phyloP scores from a whole-genome alignment of 2,797 vertebrate genomes.

The Gallirallus australis region DNA sequence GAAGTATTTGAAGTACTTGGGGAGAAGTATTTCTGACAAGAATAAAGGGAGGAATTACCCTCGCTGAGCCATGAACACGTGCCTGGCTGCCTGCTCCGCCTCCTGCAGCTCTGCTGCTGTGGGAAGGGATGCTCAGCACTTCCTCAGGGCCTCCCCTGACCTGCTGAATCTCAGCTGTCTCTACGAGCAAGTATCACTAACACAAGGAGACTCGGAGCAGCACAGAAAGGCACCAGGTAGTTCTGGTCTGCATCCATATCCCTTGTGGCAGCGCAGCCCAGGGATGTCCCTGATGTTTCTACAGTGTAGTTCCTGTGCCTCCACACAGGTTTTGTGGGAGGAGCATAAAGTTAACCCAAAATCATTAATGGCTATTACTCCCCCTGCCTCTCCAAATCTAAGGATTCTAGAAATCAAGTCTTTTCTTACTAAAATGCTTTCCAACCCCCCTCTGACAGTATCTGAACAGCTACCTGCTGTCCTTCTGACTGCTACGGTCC shows the following conservation, averaged over 20 bases:
- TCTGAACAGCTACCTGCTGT: background rate
- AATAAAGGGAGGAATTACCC: background rate
- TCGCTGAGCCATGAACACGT: background rate
- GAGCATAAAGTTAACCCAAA: background rate
- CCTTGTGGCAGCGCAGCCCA: background rate
- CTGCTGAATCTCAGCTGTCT: background rate
- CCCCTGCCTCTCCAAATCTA: background rate
- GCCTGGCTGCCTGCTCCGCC: background rate
- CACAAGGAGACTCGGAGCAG: background rate
- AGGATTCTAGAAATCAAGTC: background rate
- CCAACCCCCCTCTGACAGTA: background rate
- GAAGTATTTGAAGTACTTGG: background rate
- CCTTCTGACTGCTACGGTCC: background rate
- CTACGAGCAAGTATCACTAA: background rate
- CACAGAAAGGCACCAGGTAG: background rate
- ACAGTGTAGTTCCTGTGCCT: background rate
- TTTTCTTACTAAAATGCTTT: background rate
- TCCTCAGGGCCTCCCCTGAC: background rate
- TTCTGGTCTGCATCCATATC: background rate
- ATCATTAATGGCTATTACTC: background rate
- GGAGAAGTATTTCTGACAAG: background rate
- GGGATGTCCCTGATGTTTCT: background rate
- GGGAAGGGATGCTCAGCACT: fast-evolving
- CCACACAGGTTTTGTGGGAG: background rate
- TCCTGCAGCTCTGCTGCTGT: background rate